A percentile compares a stretch with the other conserved stretches of the same genome.
These are phyloP conservation scores for Cetonia aurata DNA, from an alignment of 2,888 invertebrate genomes.

Conservation along the genomic window DNA sequence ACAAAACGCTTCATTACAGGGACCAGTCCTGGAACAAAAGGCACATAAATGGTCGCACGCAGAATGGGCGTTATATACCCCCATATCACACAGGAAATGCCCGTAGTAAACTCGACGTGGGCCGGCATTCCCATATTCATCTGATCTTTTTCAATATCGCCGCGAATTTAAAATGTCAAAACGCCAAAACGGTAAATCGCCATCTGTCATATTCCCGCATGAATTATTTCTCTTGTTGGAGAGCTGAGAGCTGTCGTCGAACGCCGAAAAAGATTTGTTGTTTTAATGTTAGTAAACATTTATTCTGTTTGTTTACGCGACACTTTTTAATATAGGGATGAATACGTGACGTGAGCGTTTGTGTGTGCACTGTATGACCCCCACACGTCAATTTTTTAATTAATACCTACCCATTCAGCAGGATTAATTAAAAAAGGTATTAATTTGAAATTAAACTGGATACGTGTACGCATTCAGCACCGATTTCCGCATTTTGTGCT, in stretches of 20 bases:
- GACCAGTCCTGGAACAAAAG: conserved; percentile 31
- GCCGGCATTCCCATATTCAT: conserved; percentile 20
- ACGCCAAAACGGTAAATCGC: conserved; percentile 5
- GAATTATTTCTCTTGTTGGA: conserved; percentile 1
- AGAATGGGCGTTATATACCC: conserved; percentile 33
- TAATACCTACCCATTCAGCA: too few relatives aligned
- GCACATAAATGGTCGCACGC: conserved; percentile 33
- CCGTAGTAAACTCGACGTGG: conserved; percentile 18
- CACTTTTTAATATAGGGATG: too few relatives aligned
- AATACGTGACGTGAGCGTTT: too few relatives aligned
- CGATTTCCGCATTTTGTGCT: too few relatives aligned
- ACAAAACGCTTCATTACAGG: conserved; percentile 36
- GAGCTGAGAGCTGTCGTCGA: neutral
- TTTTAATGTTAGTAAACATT: conserved; percentile 18
- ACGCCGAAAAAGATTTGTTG: conserved; percentile 1
- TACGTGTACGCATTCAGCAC: too few relatives aligned
- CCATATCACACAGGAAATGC: conserved; percentile 20
- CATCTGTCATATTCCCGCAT: neutral
- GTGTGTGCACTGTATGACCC: too few relatives aligned
- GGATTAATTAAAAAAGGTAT: too few relatives aligned
- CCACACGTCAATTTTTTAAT: too few relatives aligned
- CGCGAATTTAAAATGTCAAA: conserved; percentile 5
- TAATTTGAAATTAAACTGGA: too few relatives aligned
- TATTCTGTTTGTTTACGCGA: neutral
- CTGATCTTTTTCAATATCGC: conserved; percentile 21